A percentile compares a stretch with the other conserved stretches of the same genome.
Conservation (phyloP, 2,113 vertebrate species). For the Puntigrus tetrazona region DNA sequence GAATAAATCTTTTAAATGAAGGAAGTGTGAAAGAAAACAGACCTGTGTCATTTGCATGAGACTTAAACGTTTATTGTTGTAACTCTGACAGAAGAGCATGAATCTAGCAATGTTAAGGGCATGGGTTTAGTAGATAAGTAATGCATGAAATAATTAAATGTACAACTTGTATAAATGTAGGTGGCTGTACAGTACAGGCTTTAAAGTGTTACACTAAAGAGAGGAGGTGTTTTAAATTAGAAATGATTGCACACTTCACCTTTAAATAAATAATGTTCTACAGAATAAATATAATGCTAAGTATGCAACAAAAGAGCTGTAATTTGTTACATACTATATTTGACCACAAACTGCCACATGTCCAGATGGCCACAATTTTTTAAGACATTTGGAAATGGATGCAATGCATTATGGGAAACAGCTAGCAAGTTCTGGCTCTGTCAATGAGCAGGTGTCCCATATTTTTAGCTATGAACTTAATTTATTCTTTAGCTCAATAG, state of each 20-base stretch:
- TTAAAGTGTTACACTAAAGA: neutral
- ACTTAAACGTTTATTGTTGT: neutral
- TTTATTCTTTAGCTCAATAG: neutral
- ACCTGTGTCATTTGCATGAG: neutral
- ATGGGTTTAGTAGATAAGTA: neutral
- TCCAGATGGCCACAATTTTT: neutral
- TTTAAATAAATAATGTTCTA: neutral
- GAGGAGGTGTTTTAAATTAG: neutral
- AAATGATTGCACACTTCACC: neutral
- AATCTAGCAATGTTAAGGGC: neutral
- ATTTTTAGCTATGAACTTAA: neutral
- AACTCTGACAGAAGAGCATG: neutral
- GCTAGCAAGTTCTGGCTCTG: neutral
- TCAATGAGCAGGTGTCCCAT: slow-evolving; percentile 17
- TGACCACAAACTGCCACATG: neutral
- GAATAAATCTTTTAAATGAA: neutral
- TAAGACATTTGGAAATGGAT: slow-evolving; percentile 41
- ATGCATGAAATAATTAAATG: neutral
- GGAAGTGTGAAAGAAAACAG: neutral
- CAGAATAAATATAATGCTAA: neutral
- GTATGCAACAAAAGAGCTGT: neutral
- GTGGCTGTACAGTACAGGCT: no score
- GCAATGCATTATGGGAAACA: slow-evolving; percentile 20
- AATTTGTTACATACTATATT: neutral
- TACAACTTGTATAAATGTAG: neutral